A percentile compares a stretch with the other conserved stretches of the same genome.
These are phyloP conservation scores for Heteromurus nitidus DNA, from an alignment of 2,888 invertebrate species.

Conservation along the genomic window DNA sequence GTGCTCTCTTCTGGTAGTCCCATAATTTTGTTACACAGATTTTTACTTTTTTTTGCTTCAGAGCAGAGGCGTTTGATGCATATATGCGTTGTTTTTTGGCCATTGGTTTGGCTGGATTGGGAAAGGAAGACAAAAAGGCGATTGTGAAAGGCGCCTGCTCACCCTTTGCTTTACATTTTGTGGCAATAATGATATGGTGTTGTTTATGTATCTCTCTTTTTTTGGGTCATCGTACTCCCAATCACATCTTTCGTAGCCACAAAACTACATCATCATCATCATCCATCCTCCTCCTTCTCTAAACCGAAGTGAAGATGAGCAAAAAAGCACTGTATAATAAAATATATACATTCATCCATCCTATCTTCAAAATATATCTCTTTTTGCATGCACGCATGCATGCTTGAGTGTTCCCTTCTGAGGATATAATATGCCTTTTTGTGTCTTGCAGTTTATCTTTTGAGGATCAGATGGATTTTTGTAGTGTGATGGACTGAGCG, in stretches of 20 bases:
- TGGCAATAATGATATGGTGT: slow-evolving; percentile 61
- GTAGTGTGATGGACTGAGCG: slow-evolving; percentile 20
- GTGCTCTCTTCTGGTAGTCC: too few species aligned
- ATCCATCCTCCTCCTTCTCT: slow-evolving; percentile 50
- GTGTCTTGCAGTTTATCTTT: neutral
- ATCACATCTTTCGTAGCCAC: slow-evolving; percentile 62
- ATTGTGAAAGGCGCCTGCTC: slow-evolving; percentile 67
- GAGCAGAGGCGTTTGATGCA: neutral
- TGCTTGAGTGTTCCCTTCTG: neutral
- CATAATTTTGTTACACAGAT: neutral
- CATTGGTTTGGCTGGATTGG: slow-evolving; percentile 52
- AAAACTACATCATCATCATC: slow-evolving; percentile 55
- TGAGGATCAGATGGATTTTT: neutral
- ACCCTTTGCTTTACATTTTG: slow-evolving; percentile 58
- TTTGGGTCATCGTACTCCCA: slow-evolving; percentile 72
- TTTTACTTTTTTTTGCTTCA: neutral
- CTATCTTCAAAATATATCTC: slow-evolving; percentile 11
- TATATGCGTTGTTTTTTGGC: slow-evolving; percentile 20
- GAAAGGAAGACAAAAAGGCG: slow-evolving; percentile 60
- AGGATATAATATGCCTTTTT: neutral
- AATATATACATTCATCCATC: slow-evolving; percentile 17
- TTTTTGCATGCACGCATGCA: slow-evolving; percentile 8
- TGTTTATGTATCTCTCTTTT: slow-evolving; percentile 65
- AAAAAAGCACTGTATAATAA: slow-evolving; percentile 42
- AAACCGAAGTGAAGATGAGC: slow-evolving; percentile 58